A percentile compares a stretch with the other conserved stretches of the same genome.
Evolutionary conservation across 2,113 vertebrate species (phyloP).

Genomic region (Sebastes schlegelii): DNA sequence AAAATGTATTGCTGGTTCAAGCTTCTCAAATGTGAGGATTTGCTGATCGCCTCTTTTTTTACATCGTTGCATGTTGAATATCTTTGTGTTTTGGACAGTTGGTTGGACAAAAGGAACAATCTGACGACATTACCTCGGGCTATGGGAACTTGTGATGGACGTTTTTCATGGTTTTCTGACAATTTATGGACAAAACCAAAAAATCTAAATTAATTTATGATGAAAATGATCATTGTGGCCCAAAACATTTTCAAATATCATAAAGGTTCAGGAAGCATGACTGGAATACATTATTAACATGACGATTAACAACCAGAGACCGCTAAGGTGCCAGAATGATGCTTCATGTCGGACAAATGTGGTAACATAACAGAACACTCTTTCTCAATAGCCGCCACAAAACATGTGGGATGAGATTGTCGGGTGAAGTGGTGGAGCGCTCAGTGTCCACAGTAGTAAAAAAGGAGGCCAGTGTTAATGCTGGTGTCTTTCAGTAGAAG

Average conservation of each 20-base stretch:
- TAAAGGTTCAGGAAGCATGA: background rate
- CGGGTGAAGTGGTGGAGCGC: background rate
- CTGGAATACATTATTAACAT: background rate
- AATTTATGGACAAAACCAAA: background rate
- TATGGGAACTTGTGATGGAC: background rate
- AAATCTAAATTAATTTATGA: background rate
- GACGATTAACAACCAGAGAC: background rate
- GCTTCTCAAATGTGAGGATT: no score
- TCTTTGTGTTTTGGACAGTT: background rate
- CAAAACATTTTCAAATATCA: background rate
- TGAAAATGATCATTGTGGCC: background rate
- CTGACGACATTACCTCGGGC: background rate
- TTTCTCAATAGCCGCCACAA: constrained; percentile 7
- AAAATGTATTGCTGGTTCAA: no score
- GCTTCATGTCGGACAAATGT: constrained; percentile 2
- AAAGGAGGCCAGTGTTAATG: constrained; percentile 14
- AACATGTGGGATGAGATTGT: constrained; percentile 17
- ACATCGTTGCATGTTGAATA: background rate
- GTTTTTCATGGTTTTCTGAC: background rate
- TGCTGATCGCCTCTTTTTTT: no score
- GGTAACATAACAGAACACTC: background rate
- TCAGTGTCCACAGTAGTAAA: background rate
- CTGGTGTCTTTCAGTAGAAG: background rate
- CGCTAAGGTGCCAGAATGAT: background rate
- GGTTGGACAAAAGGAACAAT: background rate